These are phyloP conservation scores for Aporophyla nigra DNA, from an alignment of 2,888 invertebrate genomes.

Conservation along the genomic window DNA sequence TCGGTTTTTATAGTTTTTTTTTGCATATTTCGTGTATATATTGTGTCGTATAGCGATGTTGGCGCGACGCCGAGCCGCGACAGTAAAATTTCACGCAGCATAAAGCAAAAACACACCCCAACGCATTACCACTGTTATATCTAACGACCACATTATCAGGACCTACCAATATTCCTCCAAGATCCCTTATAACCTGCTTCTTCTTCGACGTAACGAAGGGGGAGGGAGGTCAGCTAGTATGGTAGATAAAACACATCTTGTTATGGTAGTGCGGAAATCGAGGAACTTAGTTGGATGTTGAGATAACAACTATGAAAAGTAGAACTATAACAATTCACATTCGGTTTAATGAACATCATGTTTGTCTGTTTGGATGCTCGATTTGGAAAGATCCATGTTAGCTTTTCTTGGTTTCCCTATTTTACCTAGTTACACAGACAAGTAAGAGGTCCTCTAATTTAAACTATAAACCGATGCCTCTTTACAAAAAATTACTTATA, in stretches of 20 bases:
- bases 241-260: conserved; percentile 85
- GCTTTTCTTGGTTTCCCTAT: not conserved
- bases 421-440: not conserved
- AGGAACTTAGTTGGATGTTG: conserved; percentile 83
- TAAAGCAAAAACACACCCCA: conserved; percentile 91
- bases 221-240: conserved; percentile 69
- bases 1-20: conserved; percentile 43
- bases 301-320: conserved; percentile 86
- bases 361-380: conserved; percentile 47
- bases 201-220: conserved; percentile 33
- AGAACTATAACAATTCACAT: conserved; percentile 79
- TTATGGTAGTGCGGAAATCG: conserved; percentile 86
- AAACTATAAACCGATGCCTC: too few species aligned
- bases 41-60: conserved; percentile 54
- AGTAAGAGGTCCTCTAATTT: not conserved
- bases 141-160: conserved; percentile 78
- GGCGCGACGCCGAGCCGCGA: conserved; percentile 77
- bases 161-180: conserved; percentile 67
- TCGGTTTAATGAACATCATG: conserved; percentile 64
- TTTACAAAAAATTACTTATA: too few species aligned
- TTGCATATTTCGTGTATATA: conserved; percentile 51
- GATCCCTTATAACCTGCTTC: conserved; percentile 43
- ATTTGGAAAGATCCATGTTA: conserved; percentile 4
- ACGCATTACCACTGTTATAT: conserved; percentile 85
- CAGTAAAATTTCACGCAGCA: conserved; percentile 90